A percentile compares a stretch with the other conserved stretches of the same genome.
These are phyloP conservation scores for Lasioglossum albipes DNA, from an alignment of 1,140 invertebrate species.

Conservation along the genomic window DNA sequence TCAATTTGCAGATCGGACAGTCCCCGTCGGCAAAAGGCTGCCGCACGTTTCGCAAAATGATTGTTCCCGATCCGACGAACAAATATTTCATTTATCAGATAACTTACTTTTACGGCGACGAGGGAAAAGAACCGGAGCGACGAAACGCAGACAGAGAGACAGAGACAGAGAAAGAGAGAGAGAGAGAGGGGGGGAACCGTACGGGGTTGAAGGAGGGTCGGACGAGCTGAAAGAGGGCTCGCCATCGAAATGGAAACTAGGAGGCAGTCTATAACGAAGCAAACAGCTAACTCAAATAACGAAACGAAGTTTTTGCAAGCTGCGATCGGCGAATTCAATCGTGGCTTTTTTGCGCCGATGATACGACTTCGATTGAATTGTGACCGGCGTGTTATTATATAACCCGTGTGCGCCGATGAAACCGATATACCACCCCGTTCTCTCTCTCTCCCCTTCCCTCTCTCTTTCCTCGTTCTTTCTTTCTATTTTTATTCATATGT, in stretches of 20 bases:
- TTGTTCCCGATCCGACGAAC: slow-evolving; percentile 19
- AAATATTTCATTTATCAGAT: slow-evolving; percentile 34
- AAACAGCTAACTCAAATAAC: slow-evolving; percentile 41
- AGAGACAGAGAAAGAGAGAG: too few relatives aligned
- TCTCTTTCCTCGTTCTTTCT: too few relatives aligned
- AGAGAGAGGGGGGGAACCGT: too few relatives aligned
- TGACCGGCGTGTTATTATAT: slow-evolving; percentile 6
- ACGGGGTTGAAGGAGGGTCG: not conserved
- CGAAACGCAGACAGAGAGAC: too few relatives aligned
- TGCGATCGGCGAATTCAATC: slow-evolving; percentile 7
- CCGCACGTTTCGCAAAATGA: not conserved
- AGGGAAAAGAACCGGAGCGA: not conserved
- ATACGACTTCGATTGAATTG: slow-evolving; percentile 38
- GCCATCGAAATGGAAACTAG: not conserved
- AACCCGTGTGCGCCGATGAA: not conserved
- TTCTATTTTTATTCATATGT: not conserved
- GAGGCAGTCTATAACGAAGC: slow-evolving; percentile 20
- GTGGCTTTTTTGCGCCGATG: not conserved
- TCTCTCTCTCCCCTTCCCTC: not conserved
- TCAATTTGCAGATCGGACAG: slow-evolving; percentile 24
- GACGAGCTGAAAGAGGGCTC: not conserved
- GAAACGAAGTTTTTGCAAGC: slow-evolving; percentile 30
- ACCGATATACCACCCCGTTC: not conserved
- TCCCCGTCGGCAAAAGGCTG: not conserved
- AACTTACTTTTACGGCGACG: slow-evolving; percentile 18